Evolutionary conservation across 2,797 vertebrate species (phyloP).

Genomic region (Manis crassicaudata): DNA sequence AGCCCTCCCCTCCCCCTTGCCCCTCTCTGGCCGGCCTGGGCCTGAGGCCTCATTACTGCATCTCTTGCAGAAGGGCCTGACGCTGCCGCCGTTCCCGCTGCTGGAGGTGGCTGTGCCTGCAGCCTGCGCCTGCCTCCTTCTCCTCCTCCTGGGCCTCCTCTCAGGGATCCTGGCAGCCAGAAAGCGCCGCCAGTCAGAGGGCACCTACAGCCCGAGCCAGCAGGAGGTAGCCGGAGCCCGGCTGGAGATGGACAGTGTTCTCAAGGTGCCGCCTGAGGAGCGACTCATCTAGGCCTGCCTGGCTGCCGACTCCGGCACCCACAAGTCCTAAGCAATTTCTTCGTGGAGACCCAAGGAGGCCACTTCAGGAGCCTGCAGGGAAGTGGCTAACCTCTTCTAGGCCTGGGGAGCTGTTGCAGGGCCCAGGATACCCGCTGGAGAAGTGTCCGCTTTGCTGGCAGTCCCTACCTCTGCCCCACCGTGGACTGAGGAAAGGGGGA

Average conservation of each 20-base stretch:
- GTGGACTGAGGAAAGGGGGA: constrained; percentile 80
- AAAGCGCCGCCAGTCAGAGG: constrained; percentile 97
- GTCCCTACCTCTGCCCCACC: not conserved
- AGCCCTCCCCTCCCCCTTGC: not conserved
- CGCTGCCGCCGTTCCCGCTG: constrained; percentile 91
- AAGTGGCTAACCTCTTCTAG: not conserved
- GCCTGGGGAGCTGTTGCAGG: not conserved
- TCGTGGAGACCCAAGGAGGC: not conserved
- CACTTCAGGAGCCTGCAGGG: not conserved
- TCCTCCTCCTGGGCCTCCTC: constrained; percentile 91
- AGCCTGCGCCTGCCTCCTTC: constrained; percentile 91
- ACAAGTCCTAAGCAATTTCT: not conserved
- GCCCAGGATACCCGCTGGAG: not conserved
- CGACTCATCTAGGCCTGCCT: constrained; percentile 91
- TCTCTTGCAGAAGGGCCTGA: constrained; percentile 90
- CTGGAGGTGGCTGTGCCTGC: constrained; percentile 94
- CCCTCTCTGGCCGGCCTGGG: not conserved
- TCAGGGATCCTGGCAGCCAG: constrained; percentile 94
- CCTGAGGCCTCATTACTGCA: constrained; percentile 63
- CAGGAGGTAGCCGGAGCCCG: constrained; percentile 97
- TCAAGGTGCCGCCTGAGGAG: constrained; percentile 98
- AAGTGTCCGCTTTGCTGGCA: not conserved
- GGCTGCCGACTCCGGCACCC: not conserved
- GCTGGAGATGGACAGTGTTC: constrained; percentile 98
- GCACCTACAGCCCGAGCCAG: constrained; percentile 98